Conservation (phyloP, 2,113 vertebrate species). For the Gallinago paraguaiae region DNA sequence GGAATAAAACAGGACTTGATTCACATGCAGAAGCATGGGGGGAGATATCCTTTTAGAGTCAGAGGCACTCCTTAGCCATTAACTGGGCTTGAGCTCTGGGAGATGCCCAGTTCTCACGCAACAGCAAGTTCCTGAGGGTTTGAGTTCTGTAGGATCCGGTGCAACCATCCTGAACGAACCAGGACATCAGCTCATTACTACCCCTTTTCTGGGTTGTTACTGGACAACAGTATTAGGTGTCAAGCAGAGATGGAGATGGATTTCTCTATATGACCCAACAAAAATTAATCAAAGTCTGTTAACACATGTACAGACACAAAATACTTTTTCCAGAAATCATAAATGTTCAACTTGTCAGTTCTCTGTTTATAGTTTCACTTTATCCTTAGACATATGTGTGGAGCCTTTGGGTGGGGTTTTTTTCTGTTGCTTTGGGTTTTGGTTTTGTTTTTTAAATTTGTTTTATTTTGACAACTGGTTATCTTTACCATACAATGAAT, state of each 20-base stretch:
- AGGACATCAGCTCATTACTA: neutral
- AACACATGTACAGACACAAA: neutral
- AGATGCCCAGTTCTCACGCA: neutral
- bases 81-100: neutral
- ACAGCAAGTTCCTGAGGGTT: neutral
- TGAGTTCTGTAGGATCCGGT: neutral
- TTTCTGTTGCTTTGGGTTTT: neutral
- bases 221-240: neutral
- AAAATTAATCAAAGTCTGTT: neutral
- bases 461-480: neutral
- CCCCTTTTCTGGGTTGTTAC: neutral
- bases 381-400: neutral
- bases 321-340: neutral
- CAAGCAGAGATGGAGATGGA: neutral
- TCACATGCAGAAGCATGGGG: neutral
- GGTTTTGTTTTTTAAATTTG: no score
- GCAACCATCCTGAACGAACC: neutral
- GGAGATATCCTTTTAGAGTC: neutral
- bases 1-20: neutral
- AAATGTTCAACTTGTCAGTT: neutral
- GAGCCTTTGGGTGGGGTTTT: neutral
- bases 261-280: neutral
- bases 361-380: neutral
- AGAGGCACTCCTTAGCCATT: neutral
- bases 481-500: neutral